Percentiles rank a stretch among this genome's conserved stretches.
phyloP scores from a whole-genome alignment of 2,113 vertebrate species.

The Leiothrix lutea region DNA sequence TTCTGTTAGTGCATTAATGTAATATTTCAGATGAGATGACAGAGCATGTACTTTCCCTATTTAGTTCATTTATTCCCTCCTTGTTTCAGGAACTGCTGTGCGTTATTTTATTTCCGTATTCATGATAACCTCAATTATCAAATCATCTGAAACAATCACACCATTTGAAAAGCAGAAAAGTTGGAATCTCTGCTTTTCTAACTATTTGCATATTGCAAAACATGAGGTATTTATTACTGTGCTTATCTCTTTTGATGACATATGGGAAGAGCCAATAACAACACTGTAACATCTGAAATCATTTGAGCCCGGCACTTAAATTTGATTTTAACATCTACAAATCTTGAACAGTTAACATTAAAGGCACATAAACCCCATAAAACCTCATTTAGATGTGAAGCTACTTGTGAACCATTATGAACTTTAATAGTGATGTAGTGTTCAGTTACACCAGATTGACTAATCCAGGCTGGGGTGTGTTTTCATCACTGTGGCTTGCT shows the following conservation, averaged over 20 bases:
- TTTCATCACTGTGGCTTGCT: not conserved
- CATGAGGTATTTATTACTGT: not conserved
- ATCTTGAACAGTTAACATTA: conserved; percentile 67
- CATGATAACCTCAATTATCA: not conserved
- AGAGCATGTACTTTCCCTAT: not conserved
- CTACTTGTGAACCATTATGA: conserved; percentile 60
- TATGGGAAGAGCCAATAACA: conserved; percentile 29
- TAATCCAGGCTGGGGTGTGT: conserved; percentile 45
- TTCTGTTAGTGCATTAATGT: not conserved
- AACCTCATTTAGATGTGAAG: conserved; percentile 63
- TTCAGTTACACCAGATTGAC: conserved; percentile 39
- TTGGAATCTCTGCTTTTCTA: not conserved
- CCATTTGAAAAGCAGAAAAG: not conserved
- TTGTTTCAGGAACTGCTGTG: not conserved
- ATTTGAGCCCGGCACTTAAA: conserved; percentile 38
- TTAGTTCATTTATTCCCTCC: not conserved
- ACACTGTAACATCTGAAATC: conserved; percentile 38
- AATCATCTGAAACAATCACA: not conserved
- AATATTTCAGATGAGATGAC: not conserved
- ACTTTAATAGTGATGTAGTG: conserved; percentile 59
- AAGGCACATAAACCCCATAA: conserved; percentile 66
- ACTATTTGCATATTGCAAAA: not conserved
- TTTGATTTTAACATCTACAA: conserved; percentile 64
- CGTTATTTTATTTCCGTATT: not conserved
- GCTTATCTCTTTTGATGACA: not conserved